Percentiles rank a stretch among this genome's conserved stretches.
Conservation (phyloP, 2,888 invertebrate species). For the Yponomeuta plumbellus region DNA sequence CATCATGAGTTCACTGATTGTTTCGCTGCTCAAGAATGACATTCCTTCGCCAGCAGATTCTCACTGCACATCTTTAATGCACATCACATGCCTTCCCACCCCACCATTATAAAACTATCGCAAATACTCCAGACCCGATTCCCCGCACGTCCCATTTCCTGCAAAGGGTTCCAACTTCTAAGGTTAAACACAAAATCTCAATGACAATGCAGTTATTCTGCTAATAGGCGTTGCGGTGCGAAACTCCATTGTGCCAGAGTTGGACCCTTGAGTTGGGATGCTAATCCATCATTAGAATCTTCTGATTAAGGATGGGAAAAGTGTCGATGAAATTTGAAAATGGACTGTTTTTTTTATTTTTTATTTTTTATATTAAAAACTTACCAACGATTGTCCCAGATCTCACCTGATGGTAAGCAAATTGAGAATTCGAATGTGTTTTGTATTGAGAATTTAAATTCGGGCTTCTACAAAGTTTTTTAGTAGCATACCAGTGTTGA, state of each 20-base stretch:
- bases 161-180: slow-evolving; percentile 4
- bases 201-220: slow-evolving; percentile 57
- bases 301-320: slow-evolving; percentile 29
- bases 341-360: too few relatives aligned
- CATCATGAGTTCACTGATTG: too few relatives aligned
- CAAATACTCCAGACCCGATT: slow-evolving; percentile 37
- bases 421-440: too few relatives aligned
- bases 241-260: slow-evolving; percentile 46
- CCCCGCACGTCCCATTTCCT: slow-evolving; percentile 35
- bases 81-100: background rate
- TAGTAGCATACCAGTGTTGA: too few relatives aligned
- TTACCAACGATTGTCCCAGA: too few relatives aligned
- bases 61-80: background rate
- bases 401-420: too few relatives aligned
- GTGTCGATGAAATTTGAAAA: background rate
- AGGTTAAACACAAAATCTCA: slow-evolving; percentile 68
- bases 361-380: too few relatives aligned
- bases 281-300: slow-evolving; percentile 56
- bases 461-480: too few relatives aligned
- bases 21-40: too few relatives aligned
- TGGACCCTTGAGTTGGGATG: slow-evolving; percentile 36
- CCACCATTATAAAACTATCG: background rate
- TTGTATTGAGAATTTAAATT: too few relatives aligned
- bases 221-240: slow-evolving; percentile 72
- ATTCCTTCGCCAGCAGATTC: background rate